Evolutionary conservation across 1,140 invertebrate species (phyloP).

Genomic region (Meloidogyne exigua): DNA sequence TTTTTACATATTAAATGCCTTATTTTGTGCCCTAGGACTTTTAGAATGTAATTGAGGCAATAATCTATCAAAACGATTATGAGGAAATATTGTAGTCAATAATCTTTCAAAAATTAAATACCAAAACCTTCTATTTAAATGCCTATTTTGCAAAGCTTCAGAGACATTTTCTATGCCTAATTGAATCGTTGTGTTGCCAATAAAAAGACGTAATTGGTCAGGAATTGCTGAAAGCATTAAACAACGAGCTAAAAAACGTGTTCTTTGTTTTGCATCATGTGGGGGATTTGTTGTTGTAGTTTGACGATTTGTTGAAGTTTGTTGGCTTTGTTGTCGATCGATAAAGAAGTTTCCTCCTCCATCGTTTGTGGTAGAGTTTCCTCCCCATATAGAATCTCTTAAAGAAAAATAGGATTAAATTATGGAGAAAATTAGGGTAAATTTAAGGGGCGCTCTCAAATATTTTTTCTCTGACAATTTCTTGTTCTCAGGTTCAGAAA

Average conservation of each 20-base stretch:
- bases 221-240: conserved; percentile 65
- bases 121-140: conserved; percentile 79
- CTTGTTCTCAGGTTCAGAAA: no score
- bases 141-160: conserved; percentile 79
- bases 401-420: no score
- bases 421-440: no score
- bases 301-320: background rate
- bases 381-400: conserved; percentile 21
- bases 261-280: conserved; percentile 31
- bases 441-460: no score
- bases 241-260: conserved; percentile 51
- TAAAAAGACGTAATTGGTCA: conserved; percentile 85
- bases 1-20: background rate
- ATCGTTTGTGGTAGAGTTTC: conserved; percentile 63
- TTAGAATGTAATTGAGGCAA: conserved; percentile 72
- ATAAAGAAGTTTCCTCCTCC: conserved; percentile 57
- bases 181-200: conserved; percentile 83
- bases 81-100: conserved; percentile 75
- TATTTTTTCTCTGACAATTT: no score
- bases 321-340: background rate
- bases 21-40: conserved; percentile 56
- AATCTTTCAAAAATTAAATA: conserved; percentile 65
- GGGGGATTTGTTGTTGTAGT: no score
- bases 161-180: conserved; percentile 83
- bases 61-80: conserved; percentile 72